Evolutionary conservation across 2,797 vertebrate genomes (phyloP).

Genomic region (Sebastes kiyomatsui): DNA sequence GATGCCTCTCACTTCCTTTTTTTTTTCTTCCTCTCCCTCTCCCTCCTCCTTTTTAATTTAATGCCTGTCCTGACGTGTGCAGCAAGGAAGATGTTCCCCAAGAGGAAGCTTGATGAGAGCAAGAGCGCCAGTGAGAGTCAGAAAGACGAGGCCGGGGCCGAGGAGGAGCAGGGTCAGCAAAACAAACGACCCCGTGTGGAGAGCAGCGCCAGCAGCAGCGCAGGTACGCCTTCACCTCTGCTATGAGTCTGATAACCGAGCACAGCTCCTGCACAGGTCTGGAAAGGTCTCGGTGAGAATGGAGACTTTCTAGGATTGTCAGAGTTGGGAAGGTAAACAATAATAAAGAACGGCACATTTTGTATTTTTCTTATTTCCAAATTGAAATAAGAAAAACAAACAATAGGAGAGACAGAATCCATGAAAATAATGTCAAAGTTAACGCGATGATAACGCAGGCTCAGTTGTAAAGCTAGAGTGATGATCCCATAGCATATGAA

Average conservation of each 20-base stretch:
- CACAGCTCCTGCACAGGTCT: not conserved
- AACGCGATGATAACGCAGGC: too few species aligned
- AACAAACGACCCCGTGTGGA: slow-evolving; percentile 68
- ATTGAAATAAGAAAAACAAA: not conserved
- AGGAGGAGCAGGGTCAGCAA: slow-evolving; percentile 58
- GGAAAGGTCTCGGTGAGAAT: not conserved
- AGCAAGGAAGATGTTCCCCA: slow-evolving; percentile 92
- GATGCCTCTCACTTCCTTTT: slow-evolving; percentile 12
- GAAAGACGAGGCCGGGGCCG: slow-evolving; percentile 58
- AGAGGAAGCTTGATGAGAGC: slow-evolving; percentile 83
- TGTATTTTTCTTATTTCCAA: not conserved
- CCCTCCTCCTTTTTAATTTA: slow-evolving; percentile 14
- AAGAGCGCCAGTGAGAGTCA: slow-evolving; percentile 54
- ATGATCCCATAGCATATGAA: too few species aligned
- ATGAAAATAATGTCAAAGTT: too few species aligned
- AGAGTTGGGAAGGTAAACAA: not conserved
- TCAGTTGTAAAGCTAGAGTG: too few species aligned
- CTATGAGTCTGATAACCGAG: not conserved
- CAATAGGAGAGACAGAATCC: not conserved
- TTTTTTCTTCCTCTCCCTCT: not conserved
- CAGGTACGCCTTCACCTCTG: slow-evolving; percentile 63
- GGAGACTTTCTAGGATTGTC: not conserved
- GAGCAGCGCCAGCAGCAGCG: not conserved
- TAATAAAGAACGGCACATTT: not conserved
- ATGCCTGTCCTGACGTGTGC: slow-evolving; percentile 19